phyloP scores from a whole-genome alignment of 2,888 invertebrate species.

The Napeogenes sylphis region DNA sequence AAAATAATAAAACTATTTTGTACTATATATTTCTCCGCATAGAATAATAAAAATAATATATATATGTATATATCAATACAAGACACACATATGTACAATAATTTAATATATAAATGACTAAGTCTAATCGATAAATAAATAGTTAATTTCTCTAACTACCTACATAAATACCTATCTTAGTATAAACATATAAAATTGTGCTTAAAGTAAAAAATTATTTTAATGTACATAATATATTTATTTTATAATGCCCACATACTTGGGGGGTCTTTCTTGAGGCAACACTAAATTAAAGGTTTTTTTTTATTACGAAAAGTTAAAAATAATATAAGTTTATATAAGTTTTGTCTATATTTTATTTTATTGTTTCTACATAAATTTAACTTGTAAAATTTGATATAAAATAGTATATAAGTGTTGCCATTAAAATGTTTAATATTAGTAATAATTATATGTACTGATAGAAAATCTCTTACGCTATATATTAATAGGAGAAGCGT shows the following conservation, averaged over 20 bases:
- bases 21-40: slow-evolving; percentile 51
- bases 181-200: slow-evolving; percentile 21
- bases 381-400: slow-evolving; percentile 1
- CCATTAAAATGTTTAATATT: neutral
- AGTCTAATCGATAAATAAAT: slow-evolving; percentile 30
- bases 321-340: no score
- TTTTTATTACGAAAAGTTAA: neutral
- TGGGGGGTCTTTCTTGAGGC: neutral
- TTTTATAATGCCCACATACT: slow-evolving; percentile 21
- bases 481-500: slow-evolving; percentile 4
- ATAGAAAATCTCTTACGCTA: slow-evolving; percentile 6
- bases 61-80: slow-evolving; percentile 21
- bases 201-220: slow-evolving; percentile 11
- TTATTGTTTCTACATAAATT: no score
- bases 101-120: slow-evolving; percentile 28
- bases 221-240: slow-evolving; percentile 16
- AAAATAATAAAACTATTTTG: slow-evolving; percentile 42
- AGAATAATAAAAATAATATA: slow-evolving; percentile 31
- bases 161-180: slow-evolving; percentile 14
- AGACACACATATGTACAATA: slow-evolving; percentile 35
- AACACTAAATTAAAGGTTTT: neutral
- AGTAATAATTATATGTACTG: slow-evolving; percentile 1
- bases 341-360: no score
- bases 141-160: slow-evolving; percentile 26
- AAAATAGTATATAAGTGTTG: slow-evolving; percentile 1